Conservation (phyloP, 1,140 invertebrate species). For the Lineus longissimus region DNA sequence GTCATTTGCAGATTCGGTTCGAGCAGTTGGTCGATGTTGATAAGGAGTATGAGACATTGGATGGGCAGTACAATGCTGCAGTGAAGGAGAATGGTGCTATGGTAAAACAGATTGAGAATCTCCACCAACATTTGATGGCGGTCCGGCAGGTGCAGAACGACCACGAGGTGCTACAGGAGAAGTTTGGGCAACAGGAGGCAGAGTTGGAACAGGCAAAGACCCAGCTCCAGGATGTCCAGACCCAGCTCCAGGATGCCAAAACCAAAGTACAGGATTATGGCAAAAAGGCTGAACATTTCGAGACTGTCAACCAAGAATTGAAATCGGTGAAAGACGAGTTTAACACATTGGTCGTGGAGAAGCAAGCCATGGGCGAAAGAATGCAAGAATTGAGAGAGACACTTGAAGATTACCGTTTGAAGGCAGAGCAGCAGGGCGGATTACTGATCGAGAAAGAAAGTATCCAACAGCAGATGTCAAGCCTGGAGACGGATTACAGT, state of each 20-base stretch:
- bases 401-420: not conserved
- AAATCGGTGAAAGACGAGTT: not conserved
- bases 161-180: not conserved
- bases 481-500: not conserved
- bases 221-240: not conserved
- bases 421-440: not conserved
- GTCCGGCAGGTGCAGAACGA: conserved; percentile 7
- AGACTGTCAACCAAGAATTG: not conserved
- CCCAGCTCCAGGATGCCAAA: not conserved
- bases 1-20: conserved; percentile 24
- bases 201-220: not conserved
- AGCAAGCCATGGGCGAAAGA: not conserved
- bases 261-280: not conserved
- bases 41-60: conserved; percentile 35
- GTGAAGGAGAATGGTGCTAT: conserved; percentile 41
- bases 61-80: conserved; percentile 37
- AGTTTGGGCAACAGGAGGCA: not conserved
- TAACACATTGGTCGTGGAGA: not conserved
- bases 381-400: not conserved
- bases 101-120: conserved; percentile 43
- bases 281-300: not conserved
- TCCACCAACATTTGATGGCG: conserved; percentile 29
- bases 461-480: not conserved
- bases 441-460: not conserved
- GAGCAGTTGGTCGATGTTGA: conserved; percentile 28